Evolutionary conservation across 2,113 vertebrate species (phyloP), one percentile per base, ranked within the genome.

Genomic region (Pterocles burchelli): DNA sequence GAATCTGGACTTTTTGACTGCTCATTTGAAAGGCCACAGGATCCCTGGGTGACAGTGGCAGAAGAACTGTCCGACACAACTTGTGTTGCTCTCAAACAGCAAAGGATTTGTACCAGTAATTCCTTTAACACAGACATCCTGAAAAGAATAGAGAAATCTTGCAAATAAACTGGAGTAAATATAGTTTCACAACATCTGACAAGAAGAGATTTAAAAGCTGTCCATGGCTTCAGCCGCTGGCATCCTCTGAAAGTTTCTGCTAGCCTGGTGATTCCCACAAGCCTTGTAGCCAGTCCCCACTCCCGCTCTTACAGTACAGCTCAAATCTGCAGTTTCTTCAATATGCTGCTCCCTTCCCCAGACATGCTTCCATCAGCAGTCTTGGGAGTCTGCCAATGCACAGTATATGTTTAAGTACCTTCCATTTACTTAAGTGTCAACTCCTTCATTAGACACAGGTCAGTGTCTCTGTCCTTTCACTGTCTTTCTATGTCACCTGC

Each of bases 401-500:
- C 38, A 36, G 57, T 34, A 90, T 65, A 81, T 36, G 72, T 89
- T 85, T 80, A 92, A 97, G 79, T 59, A 94, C 33, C 58, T 84
- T 81, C 65, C 86, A 91, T 89, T 97, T 89, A 95, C 89, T 82
- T 80, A 97, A 92, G 96, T 95, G 91, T 95, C 94, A 95, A 45
- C 49, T 94, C 91, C 84, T 92, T 94, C 94, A 95, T 95, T 92
- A 96, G 96, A 92, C 73, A 96, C 86, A 97, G 93, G 87, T 95
- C 94, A 96, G 33, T 82, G 81, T 89, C 52, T 91, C 80, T 92
- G 84, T 92, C 86, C 93, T 97, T 91, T 92, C 45, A 31, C 38
- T 62, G 51, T 77, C 72, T 84, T 93, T 86, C 72, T 76, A 12
- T 29, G 28, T 58, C 77, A 92, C 73, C 84, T 78, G 77, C 26